These are phyloP conservation scores for Hypocryptadius cinnamomeus DNA, from an alignment of 2,113 vertebrate species.

Conservation along the genomic window DNA sequence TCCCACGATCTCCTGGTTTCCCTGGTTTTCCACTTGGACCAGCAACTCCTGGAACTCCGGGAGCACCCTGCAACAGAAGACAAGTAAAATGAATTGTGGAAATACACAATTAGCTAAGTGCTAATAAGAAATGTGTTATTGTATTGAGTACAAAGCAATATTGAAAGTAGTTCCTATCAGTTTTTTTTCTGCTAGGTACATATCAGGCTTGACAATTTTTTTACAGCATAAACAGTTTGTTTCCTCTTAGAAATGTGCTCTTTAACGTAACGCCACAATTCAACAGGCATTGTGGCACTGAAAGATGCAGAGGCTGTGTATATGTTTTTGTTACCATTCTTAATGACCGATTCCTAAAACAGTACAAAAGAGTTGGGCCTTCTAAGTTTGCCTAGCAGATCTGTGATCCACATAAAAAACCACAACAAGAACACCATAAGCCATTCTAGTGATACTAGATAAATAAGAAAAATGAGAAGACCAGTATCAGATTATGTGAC, in stretches of 20 bases:
- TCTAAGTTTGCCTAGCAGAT: neutral
- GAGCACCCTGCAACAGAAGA: slow-evolving; percentile 76
- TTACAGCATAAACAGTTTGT: neutral
- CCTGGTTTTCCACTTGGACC: slow-evolving; percentile 86
- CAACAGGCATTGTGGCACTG: neutral
- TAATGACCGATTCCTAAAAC: neutral
- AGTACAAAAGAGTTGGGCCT: neutral
- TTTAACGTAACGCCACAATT: neutral
- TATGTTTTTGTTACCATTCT: neutral
- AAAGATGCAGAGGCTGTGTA: neutral
- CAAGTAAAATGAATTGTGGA: neutral
- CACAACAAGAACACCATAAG: neutral
- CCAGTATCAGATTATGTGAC: neutral
- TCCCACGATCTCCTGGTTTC: slow-evolving; percentile 83
- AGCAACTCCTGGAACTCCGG: slow-evolving; percentile 84
- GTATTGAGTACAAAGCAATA: neutral
- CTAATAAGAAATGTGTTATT: neutral
- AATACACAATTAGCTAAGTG: neutral
- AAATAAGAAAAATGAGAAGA: neutral
- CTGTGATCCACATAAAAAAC: neutral
- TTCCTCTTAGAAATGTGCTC: neutral
- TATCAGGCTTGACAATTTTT: neutral
- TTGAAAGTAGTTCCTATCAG: neutral
- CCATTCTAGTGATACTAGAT: neutral
- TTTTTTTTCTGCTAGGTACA: neutral